Base-by-base conservation (phyloP, 2,888 invertebrate genomes). In the Lycaena phlaeas region DNA sequence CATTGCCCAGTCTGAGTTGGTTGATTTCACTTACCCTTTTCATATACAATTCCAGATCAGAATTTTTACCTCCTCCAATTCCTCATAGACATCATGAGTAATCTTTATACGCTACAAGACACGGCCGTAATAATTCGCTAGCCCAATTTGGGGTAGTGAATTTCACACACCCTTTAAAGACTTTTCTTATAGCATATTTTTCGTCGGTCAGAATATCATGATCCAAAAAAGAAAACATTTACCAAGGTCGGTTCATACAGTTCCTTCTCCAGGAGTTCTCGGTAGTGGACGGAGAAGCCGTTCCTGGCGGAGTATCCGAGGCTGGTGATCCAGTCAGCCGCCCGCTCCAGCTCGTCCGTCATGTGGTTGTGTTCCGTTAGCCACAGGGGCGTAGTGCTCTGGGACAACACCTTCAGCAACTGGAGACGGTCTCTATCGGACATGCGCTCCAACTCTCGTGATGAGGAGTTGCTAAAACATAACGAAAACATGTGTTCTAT, bases 221-320 rank as follows among this genome's bases (percentile, higher is more conserved):
- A 9, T 15, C 17, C 6, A 9, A 27, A 37, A n/a, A 31, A 6
- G 14, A 25, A 9, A 45, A 2, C 2, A 65, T 81, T 86, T 64
- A 91, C 92, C 55, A 91, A 87, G 15, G 89, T 89, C 3, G 90
- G 89, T 18, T 85, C 72, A 52, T 87, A 86, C 38, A 92, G 69
- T 47, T 91, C 89, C 1, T 86, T 70, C 3, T 87, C 71, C 14
- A 86, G 69, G 1, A 91, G 84, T 51, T 92, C 90, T 48, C 90
- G 87, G 63, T 92, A 91, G 45, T 94, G 81, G 0, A 92, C 90
- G 26, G 90, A 85, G 54, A 90, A 89, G 0, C 93, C 94, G 12
- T 87, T 82, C 59, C 84, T 86, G 0, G 94, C 94, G 0, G 92
- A 87, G 43, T 89, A 87, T 0, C 94, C 94, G 12, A 95, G 73